phyloP scores from a whole-genome alignment of 1,140 invertebrate species.

The Saccostrea echinata region DNA sequence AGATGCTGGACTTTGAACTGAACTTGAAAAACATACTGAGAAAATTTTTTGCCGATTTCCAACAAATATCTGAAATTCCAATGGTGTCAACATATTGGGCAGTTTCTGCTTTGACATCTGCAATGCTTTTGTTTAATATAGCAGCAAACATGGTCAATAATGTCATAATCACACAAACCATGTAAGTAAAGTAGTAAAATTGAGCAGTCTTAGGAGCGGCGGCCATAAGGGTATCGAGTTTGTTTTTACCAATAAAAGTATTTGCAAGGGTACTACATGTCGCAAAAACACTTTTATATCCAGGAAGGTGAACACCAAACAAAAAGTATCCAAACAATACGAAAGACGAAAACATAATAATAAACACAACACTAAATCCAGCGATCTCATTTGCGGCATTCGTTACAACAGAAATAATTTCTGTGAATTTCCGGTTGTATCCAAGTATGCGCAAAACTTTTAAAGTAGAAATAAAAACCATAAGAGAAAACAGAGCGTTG shows the following conservation, averaged over 20 bases:
- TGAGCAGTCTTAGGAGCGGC: constrained; percentile 87
- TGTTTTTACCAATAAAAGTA: constrained; percentile 87
- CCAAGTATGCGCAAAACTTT: constrained; percentile 62
- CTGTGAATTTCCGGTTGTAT: constrained; percentile 64
- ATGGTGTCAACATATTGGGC: constrained; percentile 54
- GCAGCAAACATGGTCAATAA: constrained; percentile 90
- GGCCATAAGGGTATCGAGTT: constrained; percentile 85
- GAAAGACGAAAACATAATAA: constrained; percentile 68
- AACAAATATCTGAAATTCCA: constrained; percentile 56
- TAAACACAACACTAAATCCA: constrained; percentile 68
- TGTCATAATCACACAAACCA: constrained; percentile 89
- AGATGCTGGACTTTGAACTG: not conserved
- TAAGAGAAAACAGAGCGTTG: constrained; percentile 50
- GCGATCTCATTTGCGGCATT: constrained; percentile 56
- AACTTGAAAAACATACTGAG: constrained; percentile 15
- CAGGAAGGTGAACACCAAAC: constrained; percentile 58
- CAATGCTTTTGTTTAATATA: constrained; percentile 87
- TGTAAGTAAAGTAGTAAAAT: constrained; percentile 87
- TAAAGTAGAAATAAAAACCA: constrained; percentile 61
- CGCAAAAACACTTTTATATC: constrained; percentile 67
- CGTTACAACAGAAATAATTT: constrained; percentile 57
- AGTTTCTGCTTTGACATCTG: constrained; percentile 48
- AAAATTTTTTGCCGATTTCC: not conserved
- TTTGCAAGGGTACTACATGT: constrained; percentile 63
- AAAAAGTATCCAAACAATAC: constrained; percentile 60